Percentiles rank a stretch among this genome's conserved stretches.
Evolutionary conservation across 2,888 invertebrate genomes (phyloP).

Genomic region (Lymantria monacha): DNA sequence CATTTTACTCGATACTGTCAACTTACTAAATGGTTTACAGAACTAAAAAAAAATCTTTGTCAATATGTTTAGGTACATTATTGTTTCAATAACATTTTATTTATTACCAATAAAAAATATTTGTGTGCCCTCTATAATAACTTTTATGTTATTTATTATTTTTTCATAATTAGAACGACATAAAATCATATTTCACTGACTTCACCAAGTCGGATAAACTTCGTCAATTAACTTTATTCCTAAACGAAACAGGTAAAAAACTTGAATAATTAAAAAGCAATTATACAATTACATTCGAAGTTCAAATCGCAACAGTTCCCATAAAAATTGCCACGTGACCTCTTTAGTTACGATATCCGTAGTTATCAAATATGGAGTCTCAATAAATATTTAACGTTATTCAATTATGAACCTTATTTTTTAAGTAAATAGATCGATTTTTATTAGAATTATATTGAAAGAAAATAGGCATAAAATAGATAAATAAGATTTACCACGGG

Average conservation of each 20-base stretch:
- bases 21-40: too few relatives aligned
- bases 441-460: neutral
- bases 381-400: neutral
- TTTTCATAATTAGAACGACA: too few relatives aligned
- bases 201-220: too few relatives aligned
- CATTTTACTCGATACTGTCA: too few relatives aligned
- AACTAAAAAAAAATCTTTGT: too few relatives aligned
- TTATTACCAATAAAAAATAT: too few relatives aligned
- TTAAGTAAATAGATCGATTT: neutral
- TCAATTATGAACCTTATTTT: constrained; percentile 12
- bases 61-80: too few relatives aligned
- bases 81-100: too few relatives aligned
- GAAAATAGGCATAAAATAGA: constrained; percentile 62
- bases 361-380: constrained; percentile 26
- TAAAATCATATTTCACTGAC: too few relatives aligned
- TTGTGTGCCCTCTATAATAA: too few relatives aligned
- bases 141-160: too few relatives aligned
- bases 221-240: too few relatives aligned
- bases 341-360: constrained; percentile 51
- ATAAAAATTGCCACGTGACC: constrained; percentile 72
- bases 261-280: constrained; percentile 31
- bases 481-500: constrained; percentile 64
- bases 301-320: constrained; percentile 57
- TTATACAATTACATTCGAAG: constrained; percentile 37
- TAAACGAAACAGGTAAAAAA: neutral